Evolutionary conservation across 2,888 invertebrate species (phyloP).

Genomic region (Ptycholaimellus sp.): DNA sequence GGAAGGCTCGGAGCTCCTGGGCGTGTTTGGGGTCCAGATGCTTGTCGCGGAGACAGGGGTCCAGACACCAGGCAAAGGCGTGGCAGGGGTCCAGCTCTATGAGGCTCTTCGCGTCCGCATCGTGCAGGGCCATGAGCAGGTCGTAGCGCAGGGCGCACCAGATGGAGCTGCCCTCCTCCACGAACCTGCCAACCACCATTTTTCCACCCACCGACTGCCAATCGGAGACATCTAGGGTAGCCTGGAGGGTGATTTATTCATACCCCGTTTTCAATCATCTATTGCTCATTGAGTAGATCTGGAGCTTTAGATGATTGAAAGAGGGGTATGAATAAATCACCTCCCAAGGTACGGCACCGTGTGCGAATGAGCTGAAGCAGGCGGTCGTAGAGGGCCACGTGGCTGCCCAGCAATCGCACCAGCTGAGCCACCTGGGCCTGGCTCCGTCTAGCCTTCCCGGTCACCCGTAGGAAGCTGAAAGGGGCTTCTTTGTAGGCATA

Average conservation of each 20-base stretch:
- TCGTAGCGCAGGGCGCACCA: slow-evolving; percentile 85
- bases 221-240: too few relatives aligned
- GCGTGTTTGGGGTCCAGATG: slow-evolving; percentile 88
- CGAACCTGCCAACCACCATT: slow-evolving; percentile 44
- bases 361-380: slow-evolving; percentile 70
- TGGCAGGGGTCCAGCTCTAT: slow-evolving; percentile 56
- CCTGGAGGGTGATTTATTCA: too few relatives aligned
- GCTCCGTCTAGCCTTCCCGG: too few relatives aligned
- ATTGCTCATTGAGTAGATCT: too few relatives aligned
- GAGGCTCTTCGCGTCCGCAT: slow-evolving; percentile 50
- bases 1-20: slow-evolving; percentile 43
- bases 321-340: slow-evolving; percentile 3
- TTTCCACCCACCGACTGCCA: too few relatives aligned
- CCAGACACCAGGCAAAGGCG: slow-evolving; percentile 94
- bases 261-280: too few relatives aligned
- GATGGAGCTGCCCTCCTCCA: slow-evolving; percentile 59
- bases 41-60: slow-evolving; percentile 84
- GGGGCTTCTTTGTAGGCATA: background rate
- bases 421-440: too few relatives aligned
- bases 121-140: slow-evolving; percentile 81
- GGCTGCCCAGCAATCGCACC: slow-evolving; percentile 43
- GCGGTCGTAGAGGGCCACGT: slow-evolving; percentile 79
- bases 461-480: too few relatives aligned
- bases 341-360: too few relatives aligned
- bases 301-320: too few relatives aligned